These are phyloP conservation scores for Poicephalus meyeri DNA, from an alignment of 2,113 vertebrate species.

Conservation along the genomic window DNA sequence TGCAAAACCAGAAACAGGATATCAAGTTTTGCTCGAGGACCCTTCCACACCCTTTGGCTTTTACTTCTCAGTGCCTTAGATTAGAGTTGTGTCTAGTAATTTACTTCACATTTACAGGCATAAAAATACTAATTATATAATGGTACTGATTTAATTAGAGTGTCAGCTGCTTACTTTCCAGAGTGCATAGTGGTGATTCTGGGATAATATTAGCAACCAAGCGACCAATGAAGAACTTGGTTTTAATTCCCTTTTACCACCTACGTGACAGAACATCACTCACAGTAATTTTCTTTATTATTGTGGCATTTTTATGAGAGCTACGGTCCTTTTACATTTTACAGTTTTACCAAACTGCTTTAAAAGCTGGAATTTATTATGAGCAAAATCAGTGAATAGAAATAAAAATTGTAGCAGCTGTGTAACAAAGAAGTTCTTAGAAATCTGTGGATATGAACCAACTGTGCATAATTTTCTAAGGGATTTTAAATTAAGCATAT, in stretches of 20 bases:
- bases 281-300: constrained; percentile 27
- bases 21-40: not conserved
- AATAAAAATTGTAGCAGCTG: constrained; percentile 45
- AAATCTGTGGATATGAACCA: constrained; percentile 43
- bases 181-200: not conserved
- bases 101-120: not conserved
- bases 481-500: constrained; percentile 39
- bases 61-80: not conserved
- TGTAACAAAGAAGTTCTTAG: constrained; percentile 52
- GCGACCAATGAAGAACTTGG: not conserved
- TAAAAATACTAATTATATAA: not conserved
- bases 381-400: constrained; percentile 14
- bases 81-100: not conserved
- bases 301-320: not conserved
- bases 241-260: constrained; percentile 42
- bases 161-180: not conserved
- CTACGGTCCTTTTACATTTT: not conserved
- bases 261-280: constrained; percentile 23
- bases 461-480: constrained; percentile 45
- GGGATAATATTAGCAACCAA: not conserved
- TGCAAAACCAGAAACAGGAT: not conserved
- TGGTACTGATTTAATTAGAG: not conserved
- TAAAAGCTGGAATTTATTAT: constrained; percentile 52
- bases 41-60: not conserved
- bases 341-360: constrained; percentile 29